Percentiles rank a stretch among this genome's conserved stretches.
phyloP scores from a whole-genome alignment of 2,113 vertebrate genomes.

The Bubo scandiacus region DNA sequence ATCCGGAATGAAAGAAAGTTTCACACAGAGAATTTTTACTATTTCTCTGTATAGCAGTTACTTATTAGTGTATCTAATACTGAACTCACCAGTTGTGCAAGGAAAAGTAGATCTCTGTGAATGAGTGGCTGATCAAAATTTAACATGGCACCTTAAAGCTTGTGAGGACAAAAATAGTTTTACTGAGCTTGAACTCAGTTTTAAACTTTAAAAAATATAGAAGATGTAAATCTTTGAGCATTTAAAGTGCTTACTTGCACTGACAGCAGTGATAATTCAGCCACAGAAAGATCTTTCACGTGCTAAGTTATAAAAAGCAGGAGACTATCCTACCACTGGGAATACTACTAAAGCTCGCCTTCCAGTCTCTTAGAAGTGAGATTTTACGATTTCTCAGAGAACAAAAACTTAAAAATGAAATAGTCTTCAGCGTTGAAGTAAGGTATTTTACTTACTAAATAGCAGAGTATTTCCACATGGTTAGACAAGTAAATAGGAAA shows the following conservation, averaged over 20 bases:
- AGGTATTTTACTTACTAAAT: not conserved
- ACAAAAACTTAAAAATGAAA: not conserved
- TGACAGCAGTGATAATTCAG: not conserved
- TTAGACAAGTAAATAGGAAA: not conserved
- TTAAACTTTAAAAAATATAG: not conserved
- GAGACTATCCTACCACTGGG: not conserved
- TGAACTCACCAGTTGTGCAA: not conserved
- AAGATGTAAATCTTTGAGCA: fast-evolving
- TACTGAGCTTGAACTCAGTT: not conserved
- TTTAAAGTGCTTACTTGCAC: not conserved
- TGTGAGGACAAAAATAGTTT: not conserved
- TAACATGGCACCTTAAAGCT: not conserved
- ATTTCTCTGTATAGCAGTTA: not conserved
- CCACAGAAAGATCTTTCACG: not conserved
- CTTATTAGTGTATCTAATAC: not conserved
- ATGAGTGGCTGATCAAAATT: not conserved
- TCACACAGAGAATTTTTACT: not conserved
- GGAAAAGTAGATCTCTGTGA: not conserved
- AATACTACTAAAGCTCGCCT: not conserved
- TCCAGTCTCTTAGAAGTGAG: not conserved
- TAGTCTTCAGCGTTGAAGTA: not conserved
- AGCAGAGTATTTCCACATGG: not conserved
- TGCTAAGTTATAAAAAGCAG: not conserved
- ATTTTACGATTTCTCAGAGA: not conserved
- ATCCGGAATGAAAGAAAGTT: not conserved